phyloP scores from a whole-genome alignment of 2,888 invertebrate species.

The Caenorhabditis doughertyi region DNA sequence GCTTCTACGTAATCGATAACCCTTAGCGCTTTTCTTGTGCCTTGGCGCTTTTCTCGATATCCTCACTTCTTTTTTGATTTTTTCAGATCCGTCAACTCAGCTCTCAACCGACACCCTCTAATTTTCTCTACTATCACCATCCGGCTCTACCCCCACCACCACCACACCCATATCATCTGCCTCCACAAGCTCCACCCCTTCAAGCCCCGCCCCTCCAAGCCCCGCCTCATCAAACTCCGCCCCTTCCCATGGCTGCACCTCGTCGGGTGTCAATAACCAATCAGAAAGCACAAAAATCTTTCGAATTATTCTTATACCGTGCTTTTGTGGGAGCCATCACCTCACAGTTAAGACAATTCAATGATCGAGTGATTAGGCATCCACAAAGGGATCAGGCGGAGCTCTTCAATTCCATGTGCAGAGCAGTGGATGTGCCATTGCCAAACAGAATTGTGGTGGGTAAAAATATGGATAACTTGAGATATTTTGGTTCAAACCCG shows the following conservation, averaged over 20 bases:
- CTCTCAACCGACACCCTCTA: neutral
- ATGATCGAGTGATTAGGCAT: slow-evolving; percentile 51
- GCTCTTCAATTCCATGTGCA: slow-evolving; percentile 71
- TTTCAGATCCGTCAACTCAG: slow-evolving; percentile 50
- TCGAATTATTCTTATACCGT: slow-evolving; percentile 59
- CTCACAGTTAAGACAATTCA: slow-evolving; percentile 51
- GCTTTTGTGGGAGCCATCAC: slow-evolving; percentile 56
- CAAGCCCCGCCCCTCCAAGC: neutral
- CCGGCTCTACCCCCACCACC: slow-evolving; percentile 6
- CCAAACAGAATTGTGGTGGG: slow-evolving; percentile 4
- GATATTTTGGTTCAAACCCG: no score
- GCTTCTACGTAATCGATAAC: no score
- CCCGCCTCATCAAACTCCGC: neutral
- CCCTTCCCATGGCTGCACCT: neutral
- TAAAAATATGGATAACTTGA: no score
- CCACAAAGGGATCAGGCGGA: slow-evolving; percentile 76
- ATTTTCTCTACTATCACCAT: slow-evolving; percentile 27
- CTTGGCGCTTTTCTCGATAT: slow-evolving; percentile 10
- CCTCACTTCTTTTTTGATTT: neutral
- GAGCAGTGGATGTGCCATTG: slow-evolving; percentile 75
- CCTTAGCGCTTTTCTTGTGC: slow-evolving; percentile 5
- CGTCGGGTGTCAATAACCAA: neutral
- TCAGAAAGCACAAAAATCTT: slow-evolving; percentile 14
- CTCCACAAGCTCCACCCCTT: slow-evolving; percentile 13
- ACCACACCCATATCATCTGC: neutral